These are phyloP conservation scores for Porites lobata DNA, from an alignment of 92 coral and sea anemone genomes.

Conservation along the genomic window DNA sequence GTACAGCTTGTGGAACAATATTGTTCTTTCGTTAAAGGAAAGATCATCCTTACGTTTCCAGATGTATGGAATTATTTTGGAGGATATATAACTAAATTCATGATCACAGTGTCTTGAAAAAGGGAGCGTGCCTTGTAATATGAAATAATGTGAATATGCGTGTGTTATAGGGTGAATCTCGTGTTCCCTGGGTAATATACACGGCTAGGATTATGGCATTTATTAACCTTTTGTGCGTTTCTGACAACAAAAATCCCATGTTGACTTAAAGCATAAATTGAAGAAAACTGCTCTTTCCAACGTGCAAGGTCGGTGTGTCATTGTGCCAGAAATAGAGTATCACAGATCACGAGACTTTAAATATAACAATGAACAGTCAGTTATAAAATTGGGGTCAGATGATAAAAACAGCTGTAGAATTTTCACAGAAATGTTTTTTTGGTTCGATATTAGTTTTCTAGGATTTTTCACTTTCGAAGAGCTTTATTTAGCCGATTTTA, in stretches of 20 bases:
- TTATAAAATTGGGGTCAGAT: neutral
- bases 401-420: neutral
- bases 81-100: neutral
- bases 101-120: too few relatives aligned
- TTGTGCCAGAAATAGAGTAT: neutral
- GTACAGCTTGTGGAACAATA: neutral
- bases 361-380: neutral
- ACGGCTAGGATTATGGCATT: conserved; percentile 52
- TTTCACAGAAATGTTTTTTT: neutral
- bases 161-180: conserved; percentile 22
- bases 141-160: neutral
- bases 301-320: neutral
- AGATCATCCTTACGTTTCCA: neutral
- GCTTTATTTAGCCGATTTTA: neutral
- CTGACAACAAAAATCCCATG: conserved; percentile 42
- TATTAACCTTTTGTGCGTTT: conserved; percentile 47
- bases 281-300: conserved; percentile 22
- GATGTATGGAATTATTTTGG: neutral
- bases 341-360: neutral
- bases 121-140: too few relatives aligned
- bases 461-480: conserved; percentile 1
- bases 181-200: conserved; percentile 58
- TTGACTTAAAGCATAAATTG: conserved; percentile 20
- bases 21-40: neutral
- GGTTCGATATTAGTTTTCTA: neutral